These are phyloP conservation scores for Chrysaora quinquecirrha DNA, from an alignment of 30 jellyfish, hydroid and myxozoan species.

Conservation along the genomic window DNA sequence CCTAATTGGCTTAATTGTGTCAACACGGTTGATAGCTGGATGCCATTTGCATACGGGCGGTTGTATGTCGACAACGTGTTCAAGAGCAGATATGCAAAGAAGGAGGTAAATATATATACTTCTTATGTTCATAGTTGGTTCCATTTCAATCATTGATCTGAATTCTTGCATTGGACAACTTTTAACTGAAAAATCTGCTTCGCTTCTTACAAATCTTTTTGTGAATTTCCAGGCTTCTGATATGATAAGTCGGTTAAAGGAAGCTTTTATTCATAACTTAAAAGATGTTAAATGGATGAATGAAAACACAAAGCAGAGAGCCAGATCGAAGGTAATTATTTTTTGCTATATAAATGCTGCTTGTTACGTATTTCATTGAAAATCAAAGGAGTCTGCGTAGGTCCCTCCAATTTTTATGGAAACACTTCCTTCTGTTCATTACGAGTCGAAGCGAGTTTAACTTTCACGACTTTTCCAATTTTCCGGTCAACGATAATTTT, in stretches of 20 bases:
- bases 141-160: too few species aligned
- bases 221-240: conserved; percentile 61
- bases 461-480: neutral
- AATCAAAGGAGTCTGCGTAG: too few species aligned
- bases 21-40: neutral
- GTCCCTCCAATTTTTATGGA: too few species aligned
- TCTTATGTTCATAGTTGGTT: too few species aligned
- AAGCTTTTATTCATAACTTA: conserved; percentile 58
- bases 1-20: conserved; percentile 37
- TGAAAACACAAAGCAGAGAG: conserved; percentile 69
- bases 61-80: conserved; percentile 33
- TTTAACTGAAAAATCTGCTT: too few species aligned
- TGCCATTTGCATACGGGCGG: conserved; percentile 63
- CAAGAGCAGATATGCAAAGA: conserved; percentile 49
- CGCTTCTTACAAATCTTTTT: too few species aligned
- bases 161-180: too few species aligned
- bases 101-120: conserved; percentile 40
- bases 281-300: conserved; percentile 85
- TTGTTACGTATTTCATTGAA: neutral
- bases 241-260: conserved; percentile 63
- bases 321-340: conserved; percentile 66
- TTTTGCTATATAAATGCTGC: neutral
- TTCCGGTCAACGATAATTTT: neutral
- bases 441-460: neutral
- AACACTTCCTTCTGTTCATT: too few species aligned